Base-by-base conservation (phyloP, 2,113 vertebrate species). In the Orientallactaga bullata region DNA sequence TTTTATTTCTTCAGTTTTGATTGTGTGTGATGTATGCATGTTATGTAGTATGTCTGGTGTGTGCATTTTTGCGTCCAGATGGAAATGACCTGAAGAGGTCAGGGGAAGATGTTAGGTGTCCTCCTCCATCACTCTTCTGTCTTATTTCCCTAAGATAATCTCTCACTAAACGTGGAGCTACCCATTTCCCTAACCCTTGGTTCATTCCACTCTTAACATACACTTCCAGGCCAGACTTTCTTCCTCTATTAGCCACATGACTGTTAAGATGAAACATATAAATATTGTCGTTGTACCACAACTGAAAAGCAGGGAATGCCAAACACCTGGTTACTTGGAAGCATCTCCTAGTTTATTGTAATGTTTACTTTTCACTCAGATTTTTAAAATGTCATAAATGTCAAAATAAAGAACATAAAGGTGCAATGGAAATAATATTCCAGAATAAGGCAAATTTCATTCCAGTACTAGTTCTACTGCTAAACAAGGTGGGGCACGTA, bases 281-380 rank as follows among this genome's bases (percentile, higher is more conserved):
- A 94, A 68, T 95, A 81, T 74, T 47, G 32, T 63, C 63, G 32
- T 85, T 79, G 84, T 15, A 87, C 17, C 58, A 85, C n/a, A 61
- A 82, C 16, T 47, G 13, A 93, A 91, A 93, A 63, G 35, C 24
- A 71, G 20, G 28, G 83, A 83, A 87, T 77, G 69, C 24, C 63
- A 87, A 94, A 96, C 68, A 86, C 51, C 42, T 81, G 37, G 84
- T 47, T 84, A 89, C 71, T 89, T 94, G 58, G 68, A 94, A 94
- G 87, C 16, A 72, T 58, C 60, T 55, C 63, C 39, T 30, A 32
- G 63, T 90, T 95, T 89, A 89, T 78, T 87, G 74, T 28, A 82
- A 93, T 79, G 68, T 72, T 92, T 87, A 85, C 15, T 94, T 90
- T 92, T 90, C 72, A 84, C 39, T 89, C 93, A 80, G 68, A 76